Base-by-base conservation (phyloP, 2,113 vertebrate species). In the Helogale parvula region DNA sequence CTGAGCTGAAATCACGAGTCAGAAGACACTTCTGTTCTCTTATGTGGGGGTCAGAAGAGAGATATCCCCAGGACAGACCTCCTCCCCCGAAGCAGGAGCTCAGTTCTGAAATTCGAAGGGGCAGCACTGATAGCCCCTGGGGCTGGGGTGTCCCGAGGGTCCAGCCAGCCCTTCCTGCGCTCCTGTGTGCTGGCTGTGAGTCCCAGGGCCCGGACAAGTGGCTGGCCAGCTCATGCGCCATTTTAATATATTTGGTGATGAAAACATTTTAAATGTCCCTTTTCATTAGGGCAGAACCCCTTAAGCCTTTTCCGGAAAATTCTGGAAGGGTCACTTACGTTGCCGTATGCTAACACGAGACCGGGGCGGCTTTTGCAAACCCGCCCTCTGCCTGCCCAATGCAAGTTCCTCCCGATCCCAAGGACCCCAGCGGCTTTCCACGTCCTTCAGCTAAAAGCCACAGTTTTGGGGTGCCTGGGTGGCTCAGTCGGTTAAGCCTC, bases 361-460 rank as follows among this genome's bases (percentile, higher is more conserved):
- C 16, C 17, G 14, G 0, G 9, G 0, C 0, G 0, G 74, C 31
- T 3, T 29, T 6, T 12, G 31, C 0, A 25, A 35, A 60, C 17
- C 4, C 4, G 16, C 65, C 52, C 15, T 38, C 60, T 33, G 45
- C 16, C 63, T 35, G 21, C 10, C n/a, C 7, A 16, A 12, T 38
- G 41, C n/a, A 65, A 60, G 31, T 4, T 60, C 38, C 50, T 29
- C 0, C 0, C 4, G 0, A 16, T 71, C 47, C 50, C 4, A 5
- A 54, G 35, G 14, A 0, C 0, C 54, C 29, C 9, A 0, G 38
- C 0, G 12, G 83, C 54, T 17, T 47, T 47, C 45, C 6, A 0
- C 0, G 4, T 54, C 17, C 72, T 45, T 52, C 2, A 11, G 13
- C 31, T 3, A 50, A 35, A 27, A n/a, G 74, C 54, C 47, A 3